Evolutionary conservation across 2,888 invertebrate genomes (phyloP), one percentile per base, ranked within the genome.

Genomic region (Caenorhabditis panamensis): DNA sequence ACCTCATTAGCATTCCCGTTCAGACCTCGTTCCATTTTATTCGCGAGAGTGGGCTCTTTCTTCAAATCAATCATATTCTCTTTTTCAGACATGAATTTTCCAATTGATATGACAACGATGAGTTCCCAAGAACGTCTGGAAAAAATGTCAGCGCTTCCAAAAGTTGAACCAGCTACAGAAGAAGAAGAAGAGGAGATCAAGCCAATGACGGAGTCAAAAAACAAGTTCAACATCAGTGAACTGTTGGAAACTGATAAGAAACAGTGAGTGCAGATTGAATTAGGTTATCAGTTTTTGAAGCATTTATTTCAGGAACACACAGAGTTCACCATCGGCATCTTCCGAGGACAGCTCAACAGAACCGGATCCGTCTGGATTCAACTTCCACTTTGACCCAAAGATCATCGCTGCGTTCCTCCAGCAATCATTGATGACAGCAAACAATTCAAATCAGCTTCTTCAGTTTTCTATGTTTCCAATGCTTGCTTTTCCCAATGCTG

Each of bases 291-390:
- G 20, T 54, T 47, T 16, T 41, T 41, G 6, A 9, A 11, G 16
- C 13, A 16, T 9, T 41, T 41, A 11, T 41, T 41, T 4, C 54
- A 85, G 87, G 79, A 83, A 64, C 71, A 82, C 71, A 59, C 87
- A 73, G 77, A 83, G 64, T 47, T 88, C 72, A 28, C 87, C 77
- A 76, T 88, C 81, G 62, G 83, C 61, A 9, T 88, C 78, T 75
- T 88, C 84, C 4, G 84, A 83, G 53, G 82, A 73, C 26, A 73
- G 82, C 28, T 20, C 20, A 0, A 44, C 9, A 0, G 77, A 82
- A 2, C 47, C 9, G 5, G 72, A 72, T 24, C 61, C 58, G 26
- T 11, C 44, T 0, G n/a, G 24, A 8, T 59, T 68, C 24, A 69
- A 66, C 22, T 56, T 78, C 28, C 26, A 36, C 5, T 73, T 72